A percentile compares a stretch with the other conserved stretches of the same genome.
phyloP scores from a whole-genome alignment of 92 coral and sea anemone genomes.

The Epizoanthus rinbou region DNA sequence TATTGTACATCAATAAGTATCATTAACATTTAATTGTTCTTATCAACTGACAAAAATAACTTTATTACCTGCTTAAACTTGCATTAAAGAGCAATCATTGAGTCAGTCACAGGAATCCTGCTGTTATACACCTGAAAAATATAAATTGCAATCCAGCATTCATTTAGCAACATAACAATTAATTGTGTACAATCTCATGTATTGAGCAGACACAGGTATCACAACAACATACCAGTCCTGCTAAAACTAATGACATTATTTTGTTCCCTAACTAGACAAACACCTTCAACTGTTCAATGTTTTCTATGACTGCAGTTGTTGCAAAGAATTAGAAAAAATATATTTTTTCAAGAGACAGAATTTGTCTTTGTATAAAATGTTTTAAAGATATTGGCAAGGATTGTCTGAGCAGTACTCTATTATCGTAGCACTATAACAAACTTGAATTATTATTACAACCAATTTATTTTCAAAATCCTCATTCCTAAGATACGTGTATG shows the following conservation, averaged over 20 bases:
- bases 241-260: constrained; percentile 4
- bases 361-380: not conserved
- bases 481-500: constrained; percentile 15
- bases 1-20: constrained; percentile 13
- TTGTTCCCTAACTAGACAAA: constrained; percentile 15
- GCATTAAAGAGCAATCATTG: constrained; percentile 8
- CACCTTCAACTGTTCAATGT: not conserved
- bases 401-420: constrained; percentile 19
- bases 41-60: constrained; percentile 14
- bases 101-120: constrained; percentile 18
- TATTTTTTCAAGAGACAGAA: not conserved
- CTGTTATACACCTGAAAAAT: constrained; percentile 10
- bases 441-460: not conserved
- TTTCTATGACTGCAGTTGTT: constrained; percentile 1
- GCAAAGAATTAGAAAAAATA: not conserved
- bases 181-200: constrained; percentile 18
- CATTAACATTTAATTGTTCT: constrained; percentile 13
- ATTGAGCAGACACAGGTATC: constrained; percentile 20
- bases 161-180: constrained; percentile 15
- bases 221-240: constrained; percentile 13
- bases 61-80: constrained; percentile 14
- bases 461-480: not conserved
- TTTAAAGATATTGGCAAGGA: not conserved
- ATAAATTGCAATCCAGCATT: constrained; percentile 15
- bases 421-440: not conserved